Percentiles rank a stretch among this genome's conserved stretches.
These are phyloP conservation scores for Actinia tenebrosa DNA, from an alignment of 64 coral and sea anemone genomes.

Conservation along the genomic window DNA sequence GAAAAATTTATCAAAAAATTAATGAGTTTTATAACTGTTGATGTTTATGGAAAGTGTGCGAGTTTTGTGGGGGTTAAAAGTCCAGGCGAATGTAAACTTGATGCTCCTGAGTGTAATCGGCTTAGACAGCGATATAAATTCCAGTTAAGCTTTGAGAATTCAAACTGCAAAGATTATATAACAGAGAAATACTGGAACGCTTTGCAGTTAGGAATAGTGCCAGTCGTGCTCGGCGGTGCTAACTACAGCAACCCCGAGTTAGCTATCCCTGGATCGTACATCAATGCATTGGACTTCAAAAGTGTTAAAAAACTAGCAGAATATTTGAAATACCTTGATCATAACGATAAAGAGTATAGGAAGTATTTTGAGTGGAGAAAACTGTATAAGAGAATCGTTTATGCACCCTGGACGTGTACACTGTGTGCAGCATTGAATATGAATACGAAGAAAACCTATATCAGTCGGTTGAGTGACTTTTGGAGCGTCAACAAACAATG, in stretches of 20 bases:
- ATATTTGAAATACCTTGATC: constrained; percentile 54
- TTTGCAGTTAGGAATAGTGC: constrained; percentile 37
- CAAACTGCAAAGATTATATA: constrained; percentile 57
- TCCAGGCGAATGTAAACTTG: neutral
- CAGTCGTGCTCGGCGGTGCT: constrained; percentile 58
- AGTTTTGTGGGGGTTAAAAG: neutral
- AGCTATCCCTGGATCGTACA: constrained; percentile 64
- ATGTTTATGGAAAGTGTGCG: constrained; percentile 44
- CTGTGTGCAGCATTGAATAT: constrained; percentile 32
- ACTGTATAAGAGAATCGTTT: constrained; percentile 16
- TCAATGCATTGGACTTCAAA: constrained; percentile 64
- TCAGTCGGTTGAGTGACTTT: constrained; percentile 12
- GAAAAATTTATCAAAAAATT: constrained; percentile 27
- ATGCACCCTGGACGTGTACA: constrained; percentile 33
- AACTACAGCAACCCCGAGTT: constrained; percentile 37
- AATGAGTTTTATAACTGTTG: constrained; percentile 18
- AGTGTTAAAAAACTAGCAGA: constrained; percentile 50
- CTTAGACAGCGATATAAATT: constrained; percentile 54
- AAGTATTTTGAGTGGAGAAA: constrained; percentile 57
- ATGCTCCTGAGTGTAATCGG: constrained; percentile 35
- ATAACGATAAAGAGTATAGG: constrained; percentile 53
- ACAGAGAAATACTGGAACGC: constrained; percentile 75
- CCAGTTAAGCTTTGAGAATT: constrained; percentile 70
- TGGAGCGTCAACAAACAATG: constrained; percentile 11
- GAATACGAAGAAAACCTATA: neutral